Percentiles rank a stretch among this genome's conserved stretches.
These are phyloP conservation scores for Maniola hyperantus DNA, from an alignment of 2,888 invertebrate genomes.

Conservation along the genomic window DNA sequence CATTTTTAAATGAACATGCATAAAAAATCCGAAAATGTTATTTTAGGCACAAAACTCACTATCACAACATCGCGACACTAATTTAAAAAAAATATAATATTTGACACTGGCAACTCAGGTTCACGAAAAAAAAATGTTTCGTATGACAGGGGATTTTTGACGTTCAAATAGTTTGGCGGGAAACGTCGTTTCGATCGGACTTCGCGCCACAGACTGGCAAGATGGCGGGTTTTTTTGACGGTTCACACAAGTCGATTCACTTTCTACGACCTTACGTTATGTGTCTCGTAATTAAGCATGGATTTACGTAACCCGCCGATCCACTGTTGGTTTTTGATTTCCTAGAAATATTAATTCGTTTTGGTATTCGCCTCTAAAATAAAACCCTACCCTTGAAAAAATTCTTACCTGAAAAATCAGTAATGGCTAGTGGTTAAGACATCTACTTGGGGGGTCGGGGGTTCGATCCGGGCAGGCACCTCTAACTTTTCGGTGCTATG, in stretches of 20 bases:
- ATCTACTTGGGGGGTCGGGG: too few relatives aligned
- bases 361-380: background rate
- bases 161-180: conserved; percentile 61
- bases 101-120: conserved; percentile 55
- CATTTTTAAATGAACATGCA: conserved; percentile 56
- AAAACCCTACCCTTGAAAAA: background rate
- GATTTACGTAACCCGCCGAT: conserved; percentile 76
- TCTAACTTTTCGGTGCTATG: too few relatives aligned
- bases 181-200: conserved; percentile 72
- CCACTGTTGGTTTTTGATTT: conserved; percentile 69
- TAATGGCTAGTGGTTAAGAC: too few relatives aligned
- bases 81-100: conserved; percentile 42
- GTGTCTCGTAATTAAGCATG: conserved; percentile 79
- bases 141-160: conserved; percentile 59
- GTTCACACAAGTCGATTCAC: conserved; percentile 82
- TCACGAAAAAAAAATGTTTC: conserved; percentile 59
- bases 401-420: background rate
- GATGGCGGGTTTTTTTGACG: conserved; percentile 80
- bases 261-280: conserved; percentile 82
- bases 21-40: conserved; percentile 55
- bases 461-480: too few relatives aligned
- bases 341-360: conserved; percentile 53
- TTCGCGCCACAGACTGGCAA: conserved; percentile 78
- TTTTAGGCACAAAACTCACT: conserved; percentile 65
- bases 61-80: conserved; percentile 62